Evolutionary conservation across 2,113 vertebrate species (phyloP).

Genomic region (Gadus chalcogrammus): DNA sequence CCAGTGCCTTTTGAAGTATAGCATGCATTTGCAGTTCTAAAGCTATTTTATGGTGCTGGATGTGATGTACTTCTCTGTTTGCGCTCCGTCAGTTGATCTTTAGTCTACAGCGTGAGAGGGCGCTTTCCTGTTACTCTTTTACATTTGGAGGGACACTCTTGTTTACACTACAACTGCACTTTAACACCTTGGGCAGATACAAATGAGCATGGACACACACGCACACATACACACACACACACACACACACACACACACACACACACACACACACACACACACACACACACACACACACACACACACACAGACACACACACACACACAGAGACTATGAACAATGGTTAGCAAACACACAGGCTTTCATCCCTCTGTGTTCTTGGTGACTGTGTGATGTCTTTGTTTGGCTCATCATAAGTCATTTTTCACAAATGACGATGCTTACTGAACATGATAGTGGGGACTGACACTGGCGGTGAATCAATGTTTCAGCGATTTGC

Average conservation of each 20-base stretch:
- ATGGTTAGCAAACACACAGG: too few relatives aligned
- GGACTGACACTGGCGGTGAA: too few relatives aligned
- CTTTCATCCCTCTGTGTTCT: too few relatives aligned
- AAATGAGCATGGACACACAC: background rate
- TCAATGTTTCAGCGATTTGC: too few relatives aligned
- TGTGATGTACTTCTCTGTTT: slow-evolving; percentile 10
- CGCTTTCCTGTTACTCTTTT: slow-evolving; percentile 4
- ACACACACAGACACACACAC: background rate
- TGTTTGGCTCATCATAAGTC: too few relatives aligned
- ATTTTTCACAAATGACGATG: too few relatives aligned
- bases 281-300: slow-evolving; percentile 1
- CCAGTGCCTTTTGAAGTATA: background rate
- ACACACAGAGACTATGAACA: background rate
- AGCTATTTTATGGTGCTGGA: background rate
- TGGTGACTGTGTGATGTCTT: too few relatives aligned
- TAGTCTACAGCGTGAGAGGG: background rate
- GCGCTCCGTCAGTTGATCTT: slow-evolving; percentile 13
- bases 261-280: background rate
- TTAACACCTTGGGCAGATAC: slow-evolving; percentile 9
- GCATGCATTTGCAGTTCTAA: background rate
- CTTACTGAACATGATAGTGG: too few relatives aligned
- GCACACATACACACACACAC: background rate
- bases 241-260: background rate
- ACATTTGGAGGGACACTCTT: slow-evolving; percentile 11
- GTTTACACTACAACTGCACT: background rate